phyloP scores from a whole-genome alignment of 2,797 vertebrate species.

The Phyllotis vaccarum region DNA sequence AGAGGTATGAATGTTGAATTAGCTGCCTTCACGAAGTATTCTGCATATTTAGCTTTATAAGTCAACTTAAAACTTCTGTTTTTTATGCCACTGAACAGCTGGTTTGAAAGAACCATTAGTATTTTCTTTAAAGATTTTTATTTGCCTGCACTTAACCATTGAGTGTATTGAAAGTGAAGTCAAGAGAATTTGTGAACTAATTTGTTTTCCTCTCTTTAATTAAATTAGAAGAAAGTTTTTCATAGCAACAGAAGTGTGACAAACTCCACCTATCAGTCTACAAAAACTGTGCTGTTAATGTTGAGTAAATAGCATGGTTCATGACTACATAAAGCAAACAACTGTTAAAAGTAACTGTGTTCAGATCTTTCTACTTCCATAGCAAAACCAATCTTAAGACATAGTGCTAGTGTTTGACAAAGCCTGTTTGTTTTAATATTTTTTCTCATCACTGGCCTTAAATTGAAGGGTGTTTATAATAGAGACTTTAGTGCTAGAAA shows the following conservation, averaged over 20 bases:
- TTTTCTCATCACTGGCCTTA: conserved; percentile 13
- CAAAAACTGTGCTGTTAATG: conserved; percentile 59
- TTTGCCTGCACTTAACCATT: conserved; percentile 41
- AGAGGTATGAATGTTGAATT: background rate
- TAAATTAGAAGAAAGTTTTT: conserved; percentile 67
- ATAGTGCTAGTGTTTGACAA: conserved; percentile 57
- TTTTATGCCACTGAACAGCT: conserved; percentile 31
- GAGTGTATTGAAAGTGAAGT: conserved; percentile 57
- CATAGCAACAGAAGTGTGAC: conserved; percentile 42
- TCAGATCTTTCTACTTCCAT: conserved; percentile 73
- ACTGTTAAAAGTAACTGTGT: conserved; percentile 73
- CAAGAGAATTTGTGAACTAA: conserved; percentile 30
- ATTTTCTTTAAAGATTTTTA: conserved; percentile 23
- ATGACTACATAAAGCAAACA: conserved; percentile 79
- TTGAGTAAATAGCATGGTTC: conserved; percentile 81
- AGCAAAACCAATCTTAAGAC: conserved; percentile 74
- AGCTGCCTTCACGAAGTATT: conserved; percentile 28
- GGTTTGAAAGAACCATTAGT: conserved; percentile 59
- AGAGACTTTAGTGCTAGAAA: conserved; percentile 34
- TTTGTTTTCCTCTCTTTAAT: conserved; percentile 55
- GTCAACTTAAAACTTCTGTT: background rate
- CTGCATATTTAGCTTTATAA: conserved; percentile 58
- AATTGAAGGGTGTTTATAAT: conserved; percentile 45
- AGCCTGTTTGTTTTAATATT: conserved; percentile 44
- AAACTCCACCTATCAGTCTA: conserved; percentile 50